A percentile compares a stretch with the other conserved stretches of the same genome.
These are phyloP conservation scores for Drosophila kepulauana DNA, from an alignment of 1,140 invertebrate species.

Conservation along the genomic window DNA sequence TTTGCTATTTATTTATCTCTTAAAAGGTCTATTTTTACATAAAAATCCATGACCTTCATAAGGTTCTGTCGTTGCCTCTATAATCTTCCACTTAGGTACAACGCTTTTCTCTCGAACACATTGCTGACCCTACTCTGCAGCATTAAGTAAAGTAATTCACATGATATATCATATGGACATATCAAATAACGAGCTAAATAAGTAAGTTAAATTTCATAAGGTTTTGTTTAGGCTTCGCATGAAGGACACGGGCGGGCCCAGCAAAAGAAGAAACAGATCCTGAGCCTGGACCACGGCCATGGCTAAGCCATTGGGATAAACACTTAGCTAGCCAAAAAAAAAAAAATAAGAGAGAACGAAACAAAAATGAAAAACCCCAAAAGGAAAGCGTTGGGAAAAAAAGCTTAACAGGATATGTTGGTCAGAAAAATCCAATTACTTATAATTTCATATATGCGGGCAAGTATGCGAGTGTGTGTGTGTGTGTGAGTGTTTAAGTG, in stretches of 20 bases:
- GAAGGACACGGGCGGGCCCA: conserved; percentile 3
- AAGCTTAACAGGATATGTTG: conserved; percentile 34
- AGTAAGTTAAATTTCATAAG: conserved; percentile 25
- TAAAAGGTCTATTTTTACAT: too few species aligned
- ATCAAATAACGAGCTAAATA: conserved; percentile 28
- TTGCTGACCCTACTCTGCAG: neutral
- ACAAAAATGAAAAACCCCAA: conserved; percentile 1
- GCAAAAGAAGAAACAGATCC: neutral
- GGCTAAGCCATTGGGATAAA: conserved; percentile 29
- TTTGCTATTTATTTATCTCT: too few species aligned
- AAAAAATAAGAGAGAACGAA: conserved; percentile 14
- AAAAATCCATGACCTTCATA: too few species aligned
- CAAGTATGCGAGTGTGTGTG: neutral
- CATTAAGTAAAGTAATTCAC: neutral
- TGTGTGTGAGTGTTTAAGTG: neutral
- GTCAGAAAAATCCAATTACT: conserved; percentile 53
- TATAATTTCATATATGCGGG: conserved; percentile 38
- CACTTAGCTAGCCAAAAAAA: conserved; percentile 24
- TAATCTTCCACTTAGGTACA: neutral
- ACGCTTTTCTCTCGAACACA: neutral
- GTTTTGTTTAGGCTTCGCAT: conserved; percentile 1
- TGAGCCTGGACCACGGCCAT: neutral
- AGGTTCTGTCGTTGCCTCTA: neutral
- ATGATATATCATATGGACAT: conserved; percentile 19
- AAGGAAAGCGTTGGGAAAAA: conserved; percentile 18